Percentiles rank a stretch among this genome's conserved stretches.
Conservation (phyloP, 2,113 vertebrate species). For the Tringa solitaria region DNA sequence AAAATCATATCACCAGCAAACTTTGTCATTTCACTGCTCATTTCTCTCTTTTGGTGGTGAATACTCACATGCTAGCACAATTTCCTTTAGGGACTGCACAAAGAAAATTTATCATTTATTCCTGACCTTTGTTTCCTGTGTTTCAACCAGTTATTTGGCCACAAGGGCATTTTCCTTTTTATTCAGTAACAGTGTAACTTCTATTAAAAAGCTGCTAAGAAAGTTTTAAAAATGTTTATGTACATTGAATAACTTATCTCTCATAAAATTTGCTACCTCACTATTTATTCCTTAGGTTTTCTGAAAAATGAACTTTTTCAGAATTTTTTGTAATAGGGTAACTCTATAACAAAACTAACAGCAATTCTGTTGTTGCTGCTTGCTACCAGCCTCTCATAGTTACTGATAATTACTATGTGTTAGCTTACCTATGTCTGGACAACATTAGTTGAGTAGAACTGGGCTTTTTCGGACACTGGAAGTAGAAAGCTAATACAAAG, state of each 20-base stretch:
- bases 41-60: not conserved
- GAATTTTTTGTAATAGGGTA: not conserved
- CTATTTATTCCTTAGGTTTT: not conserved
- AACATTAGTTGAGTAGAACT: not conserved
- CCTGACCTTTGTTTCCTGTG: not conserved
- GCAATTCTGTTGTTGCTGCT: not conserved
- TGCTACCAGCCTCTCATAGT: not conserved
- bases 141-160: not conserved
- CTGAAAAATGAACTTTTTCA: not conserved
- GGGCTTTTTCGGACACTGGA: not conserved
- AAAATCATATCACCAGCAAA: not conserved
- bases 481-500: not conserved
- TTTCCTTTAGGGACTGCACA: not conserved
- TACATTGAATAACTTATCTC: not conserved
- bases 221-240: not conserved
- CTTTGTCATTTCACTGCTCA: not conserved
- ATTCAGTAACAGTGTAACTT: not conserved
- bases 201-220: not conserved
- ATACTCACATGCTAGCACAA: not conserved
- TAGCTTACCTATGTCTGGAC: not conserved
- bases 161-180: not conserved
- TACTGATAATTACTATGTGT: not conserved
- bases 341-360: not conserved
- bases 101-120: not conserved
- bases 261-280: not conserved